These are phyloP conservation scores for Lepidurus couesii DNA, from an alignment of 1,140 invertebrate genomes.

Conservation along the genomic window DNA sequence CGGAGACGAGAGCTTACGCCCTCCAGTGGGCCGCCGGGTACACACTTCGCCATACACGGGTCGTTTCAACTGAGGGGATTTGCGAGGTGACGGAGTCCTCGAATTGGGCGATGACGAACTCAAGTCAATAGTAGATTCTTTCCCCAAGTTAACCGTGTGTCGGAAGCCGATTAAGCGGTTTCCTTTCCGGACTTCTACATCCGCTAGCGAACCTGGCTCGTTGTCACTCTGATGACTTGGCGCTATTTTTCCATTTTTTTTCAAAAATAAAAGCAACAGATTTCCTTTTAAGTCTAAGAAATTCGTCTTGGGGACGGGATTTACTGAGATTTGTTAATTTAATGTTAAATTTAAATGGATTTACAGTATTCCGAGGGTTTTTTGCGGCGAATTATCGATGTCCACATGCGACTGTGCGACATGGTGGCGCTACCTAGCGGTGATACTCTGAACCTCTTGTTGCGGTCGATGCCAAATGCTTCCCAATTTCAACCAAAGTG, in stretches of 20 bases:
- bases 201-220: background rate
- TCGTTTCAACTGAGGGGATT: background rate
- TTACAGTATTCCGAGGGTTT: conserved; percentile 15
- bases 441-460: background rate
- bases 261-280: background rate
- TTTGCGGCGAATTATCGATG: conserved; percentile 29
- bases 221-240: background rate
- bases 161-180: background rate
- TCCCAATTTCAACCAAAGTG: background rate
- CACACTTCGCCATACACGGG: background rate
- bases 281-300: background rate
- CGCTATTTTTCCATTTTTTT: background rate
- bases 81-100: background rate
- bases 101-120: background rate
- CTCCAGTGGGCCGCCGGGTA: background rate
- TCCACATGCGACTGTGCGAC: conserved; percentile 35
- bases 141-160: background rate
- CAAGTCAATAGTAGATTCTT: background rate
- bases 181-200: conserved; percentile 5
- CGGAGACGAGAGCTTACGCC: background rate
- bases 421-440: conserved; percentile 15
- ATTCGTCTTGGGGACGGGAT: too few relatives aligned
- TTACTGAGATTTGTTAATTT: too few relatives aligned
- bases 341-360: background rate
- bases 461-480: background rate